Percentiles rank a stretch among this genome's conserved stretches.
phyloP scores from a whole-genome alignment of 2,888 invertebrate genomes.

The Acleris emargana region DNA sequence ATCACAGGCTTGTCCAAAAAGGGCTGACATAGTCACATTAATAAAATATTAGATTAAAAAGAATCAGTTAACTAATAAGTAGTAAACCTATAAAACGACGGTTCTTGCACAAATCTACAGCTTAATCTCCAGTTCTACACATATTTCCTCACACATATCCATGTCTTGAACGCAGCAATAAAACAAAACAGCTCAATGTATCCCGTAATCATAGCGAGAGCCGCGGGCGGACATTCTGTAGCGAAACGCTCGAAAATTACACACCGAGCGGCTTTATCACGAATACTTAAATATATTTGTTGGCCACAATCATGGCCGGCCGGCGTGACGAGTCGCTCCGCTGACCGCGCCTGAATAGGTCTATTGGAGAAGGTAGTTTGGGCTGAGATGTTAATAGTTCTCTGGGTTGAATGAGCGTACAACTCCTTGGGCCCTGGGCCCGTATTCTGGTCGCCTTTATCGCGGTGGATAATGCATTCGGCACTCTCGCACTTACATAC shows the following conservation, averaged over 20 bases:
- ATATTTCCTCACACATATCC: background rate
- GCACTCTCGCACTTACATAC: no score
- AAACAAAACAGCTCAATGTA: constrained; percentile 27
- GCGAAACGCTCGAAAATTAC: constrained; percentile 67
- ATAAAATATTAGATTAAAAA: no score
- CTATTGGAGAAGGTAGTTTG: constrained; percentile 43
- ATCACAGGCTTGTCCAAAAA: no score
- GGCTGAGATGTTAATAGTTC: background rate
- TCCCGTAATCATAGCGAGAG: constrained; percentile 43
- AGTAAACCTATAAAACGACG: no score
- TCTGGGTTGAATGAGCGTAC: background rate
- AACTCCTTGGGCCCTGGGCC: no score
- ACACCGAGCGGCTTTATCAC: constrained; percentile 59
- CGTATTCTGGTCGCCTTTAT: no score
- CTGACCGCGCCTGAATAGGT: constrained; percentile 50
- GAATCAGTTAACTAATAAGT: no score
- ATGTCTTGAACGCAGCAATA: constrained; percentile 8
- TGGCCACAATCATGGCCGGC: constrained; percentile 64
- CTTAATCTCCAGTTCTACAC: no score
- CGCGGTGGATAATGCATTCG: no score
- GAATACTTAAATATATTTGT: constrained; percentile 73
- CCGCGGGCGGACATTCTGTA: constrained; percentile 52
- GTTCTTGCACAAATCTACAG: no score
- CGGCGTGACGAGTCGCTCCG: constrained; percentile 67
- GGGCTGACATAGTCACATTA: no score